Evolutionary conservation across 2,113 vertebrate genomes (phyloP).

Genomic region (Otolemur garnettii): DNA sequence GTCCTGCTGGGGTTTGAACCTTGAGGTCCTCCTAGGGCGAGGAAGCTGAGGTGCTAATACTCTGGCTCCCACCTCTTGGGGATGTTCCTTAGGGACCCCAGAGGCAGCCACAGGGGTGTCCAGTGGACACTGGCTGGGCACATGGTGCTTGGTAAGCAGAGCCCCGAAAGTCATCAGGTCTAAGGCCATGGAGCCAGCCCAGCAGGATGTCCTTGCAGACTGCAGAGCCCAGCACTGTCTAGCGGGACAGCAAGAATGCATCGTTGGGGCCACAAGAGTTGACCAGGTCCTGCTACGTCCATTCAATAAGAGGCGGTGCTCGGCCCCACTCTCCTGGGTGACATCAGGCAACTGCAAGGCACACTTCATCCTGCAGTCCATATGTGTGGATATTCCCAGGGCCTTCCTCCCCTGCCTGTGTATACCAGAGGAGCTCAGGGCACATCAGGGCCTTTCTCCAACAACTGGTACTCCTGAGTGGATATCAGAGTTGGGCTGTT

Average conservation of each 20-base stretch:
- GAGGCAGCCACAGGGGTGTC: neutral
- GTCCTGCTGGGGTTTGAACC: neutral
- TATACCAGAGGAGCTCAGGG: fast-evolving
- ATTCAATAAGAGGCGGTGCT: neutral
- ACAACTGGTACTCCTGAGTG: fast-evolving
- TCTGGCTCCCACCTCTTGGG: neutral
- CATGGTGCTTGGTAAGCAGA: fast-evolving
- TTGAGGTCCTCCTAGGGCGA: neutral
- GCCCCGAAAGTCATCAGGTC: fast-evolving
- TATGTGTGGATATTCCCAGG: neutral
- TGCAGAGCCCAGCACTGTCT: fast-evolving
- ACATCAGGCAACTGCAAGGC: neutral
- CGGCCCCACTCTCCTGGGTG: neutral
- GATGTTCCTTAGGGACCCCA: neutral
- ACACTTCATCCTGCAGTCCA: fast-evolving
- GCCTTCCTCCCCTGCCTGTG: neutral
- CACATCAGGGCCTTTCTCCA: fast-evolving
- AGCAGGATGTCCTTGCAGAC: neutral
- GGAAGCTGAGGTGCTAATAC: neutral
- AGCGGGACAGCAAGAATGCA: fast-evolving
- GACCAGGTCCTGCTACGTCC: neutral
- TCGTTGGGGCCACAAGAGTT: fast-evolving
- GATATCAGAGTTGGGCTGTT: neutral
- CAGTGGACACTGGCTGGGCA: neutral
- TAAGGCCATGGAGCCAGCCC: neutral